These are phyloP conservation scores for Cavia aperea DNA, from an alignment of 2,113 vertebrate species.

Conservation along the genomic window DNA sequence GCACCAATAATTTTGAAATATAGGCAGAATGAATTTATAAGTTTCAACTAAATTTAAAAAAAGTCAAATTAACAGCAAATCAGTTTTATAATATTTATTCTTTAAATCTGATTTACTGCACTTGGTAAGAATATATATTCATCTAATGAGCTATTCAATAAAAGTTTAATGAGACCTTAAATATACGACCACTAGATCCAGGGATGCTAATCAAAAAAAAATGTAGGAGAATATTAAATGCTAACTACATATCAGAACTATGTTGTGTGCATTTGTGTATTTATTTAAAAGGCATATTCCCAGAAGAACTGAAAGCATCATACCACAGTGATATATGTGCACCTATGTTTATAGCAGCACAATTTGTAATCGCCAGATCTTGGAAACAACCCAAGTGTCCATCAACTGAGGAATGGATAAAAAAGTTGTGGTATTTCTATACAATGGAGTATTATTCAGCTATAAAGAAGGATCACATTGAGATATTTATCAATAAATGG, in stretches of 20 bases:
- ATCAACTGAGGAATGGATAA: too few species aligned
- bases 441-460: too few species aligned
- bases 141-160: neutral
- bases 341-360: too few species aligned
- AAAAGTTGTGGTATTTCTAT: too few species aligned
- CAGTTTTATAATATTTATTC: neutral
- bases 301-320: too few species aligned
- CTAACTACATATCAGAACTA: neutral
- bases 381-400: too few species aligned
- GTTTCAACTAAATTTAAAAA: neutral
- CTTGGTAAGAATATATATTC: neutral
- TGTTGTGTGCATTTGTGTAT: neutral
- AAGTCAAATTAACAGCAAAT: neutral
- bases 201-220: neutral
- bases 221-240: neutral
- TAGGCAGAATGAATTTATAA: neutral
- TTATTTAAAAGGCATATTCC: neutral
- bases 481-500: too few species aligned
- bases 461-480: too few species aligned
- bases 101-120: conserved; percentile 14
- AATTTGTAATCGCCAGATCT: too few species aligned
- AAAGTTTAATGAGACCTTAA: conserved; percentile 18
- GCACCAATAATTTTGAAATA: neutral
- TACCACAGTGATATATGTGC: too few species aligned
- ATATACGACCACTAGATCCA: neutral